Percentiles rank a stretch among this genome's conserved stretches.
Evolutionary conservation across 2,888 invertebrate genomes (phyloP).

Genomic region (Pterobdella sp.): DNA sequence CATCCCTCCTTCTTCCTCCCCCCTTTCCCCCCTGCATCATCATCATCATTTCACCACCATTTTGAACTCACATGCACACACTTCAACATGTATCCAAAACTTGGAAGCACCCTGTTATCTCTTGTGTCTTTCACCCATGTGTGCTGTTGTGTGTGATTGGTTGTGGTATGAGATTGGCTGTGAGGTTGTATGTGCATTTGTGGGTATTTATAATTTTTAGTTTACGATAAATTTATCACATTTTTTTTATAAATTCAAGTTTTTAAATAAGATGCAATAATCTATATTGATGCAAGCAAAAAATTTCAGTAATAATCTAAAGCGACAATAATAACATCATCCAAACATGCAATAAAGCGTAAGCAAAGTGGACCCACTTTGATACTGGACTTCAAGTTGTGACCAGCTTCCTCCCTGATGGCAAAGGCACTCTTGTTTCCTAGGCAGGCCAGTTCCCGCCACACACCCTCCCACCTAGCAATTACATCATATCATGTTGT

Average conservation of each 20-base stretch:
- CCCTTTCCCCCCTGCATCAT: no score
- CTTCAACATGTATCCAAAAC: slow-evolving; percentile 64
- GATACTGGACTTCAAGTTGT: slow-evolving; percentile 74
- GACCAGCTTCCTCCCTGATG: slow-evolving; percentile 79
- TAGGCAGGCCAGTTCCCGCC: slow-evolving; percentile 68
- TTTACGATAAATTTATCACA: not conserved
- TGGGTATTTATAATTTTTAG: not conserved
- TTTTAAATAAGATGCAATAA: slow-evolving; percentile 7
- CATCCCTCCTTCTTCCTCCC: no score
- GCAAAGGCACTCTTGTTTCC: slow-evolving; percentile 70
- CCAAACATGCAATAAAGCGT: not conserved
- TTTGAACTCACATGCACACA: slow-evolving; percentile 41
- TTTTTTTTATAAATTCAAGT: not conserved
- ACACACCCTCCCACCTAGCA: slow-evolving; percentile 76
- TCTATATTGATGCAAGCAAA: not conserved
- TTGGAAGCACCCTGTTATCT: slow-evolving; percentile 73
- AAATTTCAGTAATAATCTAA: not conserved
- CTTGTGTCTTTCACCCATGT: slow-evolving; percentile 70
- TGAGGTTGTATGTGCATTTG: not conserved
- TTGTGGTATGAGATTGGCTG: no score
- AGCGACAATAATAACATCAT: slow-evolving; percentile 17
- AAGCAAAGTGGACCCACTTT: slow-evolving; percentile 40
- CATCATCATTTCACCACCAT: no score
- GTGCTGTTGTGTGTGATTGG: no score
- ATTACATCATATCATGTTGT: no score